Base-by-base conservation (phyloP, 2,797 vertebrate species). In the Galago senegalensis region DNA sequence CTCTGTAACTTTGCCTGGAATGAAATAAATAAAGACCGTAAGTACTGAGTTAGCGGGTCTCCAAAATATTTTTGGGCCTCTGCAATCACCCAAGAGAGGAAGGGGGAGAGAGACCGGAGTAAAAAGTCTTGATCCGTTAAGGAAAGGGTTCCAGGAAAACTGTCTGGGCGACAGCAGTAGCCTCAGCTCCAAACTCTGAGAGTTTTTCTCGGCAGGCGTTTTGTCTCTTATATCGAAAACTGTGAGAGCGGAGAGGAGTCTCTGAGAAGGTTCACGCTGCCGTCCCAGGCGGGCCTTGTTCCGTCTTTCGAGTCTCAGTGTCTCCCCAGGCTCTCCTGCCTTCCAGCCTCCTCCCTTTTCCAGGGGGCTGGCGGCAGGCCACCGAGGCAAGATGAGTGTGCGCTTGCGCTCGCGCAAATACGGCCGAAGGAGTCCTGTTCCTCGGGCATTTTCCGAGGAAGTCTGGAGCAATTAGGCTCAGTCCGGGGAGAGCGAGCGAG, bases 401-500 rank as follows among this genome's bases (percentile, higher is more conserved):
- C 98, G 98, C 98, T 83, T 89, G 85, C 69, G 90, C 95, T 98
- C 89, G 34, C 20, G 91, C 69, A 96, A 96, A 98, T 99, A 99
- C 98, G 99, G 99, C 89, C 98, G 98, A 92, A 97, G 95, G 98
- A 97, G 96, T 97, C 97, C 94, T 94, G 88, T 85, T 93, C 96
- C 97, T 97, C 97, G 95, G 97, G 97, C 97, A 92, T 98, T 98
- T 98, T 97, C 95, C 98, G 91, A 98, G 98, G 98, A 99, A 99
- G 99, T 99, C 98, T 98, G 97, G 98, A 98, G 99, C 99, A 99
- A 99, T 99, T 98, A 99, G 99, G 98, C 98, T 97, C 98, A 98
- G 98, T 98, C 96, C 98, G 94, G 97, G 98, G 97, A 90, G 96
- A 96, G 96, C 89, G 5, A 58, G 97, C 96, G 97, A 98, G 98